Conservation (phyloP, 2,888 invertebrate species). For the Frankliniella fusca region DNA sequence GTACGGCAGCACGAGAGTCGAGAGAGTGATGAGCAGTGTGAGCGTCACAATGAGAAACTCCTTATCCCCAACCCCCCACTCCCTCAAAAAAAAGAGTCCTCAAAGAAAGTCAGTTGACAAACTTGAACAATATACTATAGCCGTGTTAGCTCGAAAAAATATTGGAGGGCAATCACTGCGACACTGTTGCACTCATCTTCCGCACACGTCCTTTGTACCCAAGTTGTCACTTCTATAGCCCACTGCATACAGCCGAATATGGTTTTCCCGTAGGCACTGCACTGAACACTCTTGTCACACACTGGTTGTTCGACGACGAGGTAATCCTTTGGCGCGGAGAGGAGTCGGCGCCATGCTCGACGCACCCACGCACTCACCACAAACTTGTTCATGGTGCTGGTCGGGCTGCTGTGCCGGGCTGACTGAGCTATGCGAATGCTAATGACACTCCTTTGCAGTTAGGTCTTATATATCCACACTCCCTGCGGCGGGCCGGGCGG, state of each 20-base stretch:
- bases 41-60: too few relatives aligned
- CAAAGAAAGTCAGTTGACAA: too few relatives aligned
- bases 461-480: neutral
- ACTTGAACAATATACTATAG: too few relatives aligned
- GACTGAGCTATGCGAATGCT: neutral
- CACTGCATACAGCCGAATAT: neutral
- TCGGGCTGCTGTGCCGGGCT: neutral
- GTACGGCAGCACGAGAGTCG: neutral
- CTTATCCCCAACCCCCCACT: too few relatives aligned
- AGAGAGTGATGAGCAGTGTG: too few relatives aligned
- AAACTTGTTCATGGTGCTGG: neutral
- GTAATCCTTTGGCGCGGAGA: too few relatives aligned
- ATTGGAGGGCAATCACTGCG: neutral
- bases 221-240: neutral
- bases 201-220: neutral
- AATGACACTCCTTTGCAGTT: constrained; percentile 1
- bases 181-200: neutral
- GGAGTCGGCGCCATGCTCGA: neutral
- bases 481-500: too few relatives aligned
- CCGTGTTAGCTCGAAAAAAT: too few relatives aligned
- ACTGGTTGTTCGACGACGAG: too few relatives aligned
- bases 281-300: neutral
- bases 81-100: too few relatives aligned
- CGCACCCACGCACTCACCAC: constrained; percentile 1
- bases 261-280: neutral